Percentiles rank a stretch among this genome's conserved stretches.
These are phyloP conservation scores for Barnardius zonarius DNA, from an alignment of 2,113 vertebrate species.

Conservation along the genomic window DNA sequence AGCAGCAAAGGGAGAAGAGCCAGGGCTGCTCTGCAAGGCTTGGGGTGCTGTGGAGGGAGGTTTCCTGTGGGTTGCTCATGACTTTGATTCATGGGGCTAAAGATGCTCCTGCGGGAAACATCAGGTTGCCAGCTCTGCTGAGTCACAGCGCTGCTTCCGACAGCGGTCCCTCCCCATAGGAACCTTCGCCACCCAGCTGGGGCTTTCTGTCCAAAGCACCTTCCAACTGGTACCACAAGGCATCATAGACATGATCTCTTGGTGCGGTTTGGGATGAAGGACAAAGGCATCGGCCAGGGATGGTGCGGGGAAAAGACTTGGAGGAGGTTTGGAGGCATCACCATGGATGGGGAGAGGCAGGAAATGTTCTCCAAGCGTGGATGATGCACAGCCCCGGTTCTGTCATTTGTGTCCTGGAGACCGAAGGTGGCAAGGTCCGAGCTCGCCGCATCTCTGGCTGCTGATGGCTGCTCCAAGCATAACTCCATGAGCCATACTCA, in stretches of 20 bases:
- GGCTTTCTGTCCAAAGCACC: background rate
- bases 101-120: background rate
- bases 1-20: background rate
- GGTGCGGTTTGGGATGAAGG: background rate
- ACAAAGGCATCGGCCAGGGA: background rate
- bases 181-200: background rate
- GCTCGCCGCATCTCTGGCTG: background rate
- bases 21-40: background rate
- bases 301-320: accelerated
- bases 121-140: background rate
- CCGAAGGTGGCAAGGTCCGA: accelerated
- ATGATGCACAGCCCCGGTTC: background rate
- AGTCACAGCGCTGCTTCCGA: background rate
- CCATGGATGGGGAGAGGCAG: background rate
- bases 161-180: too few relatives aligned
- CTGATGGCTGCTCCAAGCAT: background rate
- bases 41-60: background rate
- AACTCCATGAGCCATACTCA: accelerated
- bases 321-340: background rate
- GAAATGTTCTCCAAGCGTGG: background rate
- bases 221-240: background rate
- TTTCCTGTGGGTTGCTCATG: background rate
- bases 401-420: background rate
- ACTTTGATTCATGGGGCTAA: background rate
- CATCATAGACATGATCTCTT: background rate